Percentiles rank a stretch among this genome's conserved stretches.
Evolutionary conservation across 2,888 invertebrate species (phyloP).

Genomic region (Linnaemya vulpina): DNA sequence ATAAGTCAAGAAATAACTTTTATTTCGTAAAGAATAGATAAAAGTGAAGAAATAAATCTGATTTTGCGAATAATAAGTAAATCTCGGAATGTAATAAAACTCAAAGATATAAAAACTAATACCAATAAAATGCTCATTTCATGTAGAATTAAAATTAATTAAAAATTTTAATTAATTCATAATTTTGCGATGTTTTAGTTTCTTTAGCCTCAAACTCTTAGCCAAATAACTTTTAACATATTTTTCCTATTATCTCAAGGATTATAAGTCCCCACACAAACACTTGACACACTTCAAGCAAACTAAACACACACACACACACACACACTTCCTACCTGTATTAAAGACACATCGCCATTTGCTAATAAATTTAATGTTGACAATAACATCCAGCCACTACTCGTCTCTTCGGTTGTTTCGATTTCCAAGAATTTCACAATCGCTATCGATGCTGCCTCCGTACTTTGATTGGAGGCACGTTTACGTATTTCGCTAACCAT

Average conservation of each 20-base stretch:
- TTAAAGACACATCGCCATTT: constrained; percentile 93
- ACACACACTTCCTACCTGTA: constrained; percentile 86
- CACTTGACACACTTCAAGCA: constrained; percentile 5
- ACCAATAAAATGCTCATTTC: too few relatives aligned
- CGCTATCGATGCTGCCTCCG: constrained; percentile 97
- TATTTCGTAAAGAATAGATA: too few relatives aligned
- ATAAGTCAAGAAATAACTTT: too few relatives aligned
- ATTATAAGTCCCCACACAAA: constrained; percentile 11
- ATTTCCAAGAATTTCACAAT: constrained; percentile 98
- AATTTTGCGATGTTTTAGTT: not conserved
- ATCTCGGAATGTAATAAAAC: too few relatives aligned
- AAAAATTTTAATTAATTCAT: not conserved
- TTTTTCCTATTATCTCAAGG: not conserved
- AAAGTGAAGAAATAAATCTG: too few relatives aligned
- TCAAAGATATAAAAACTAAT: too few relatives aligned
- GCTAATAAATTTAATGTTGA: constrained; percentile 95
- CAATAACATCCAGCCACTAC: constrained; percentile 98
- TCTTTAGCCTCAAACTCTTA: not conserved
- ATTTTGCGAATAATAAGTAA: too few relatives aligned
- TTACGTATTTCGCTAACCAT: constrained; percentile 98
- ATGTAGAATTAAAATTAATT: not conserved
- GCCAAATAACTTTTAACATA: not conserved
- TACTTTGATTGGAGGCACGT: constrained; percentile 96
- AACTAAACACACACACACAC: not conserved
- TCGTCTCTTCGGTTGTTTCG: constrained; percentile 95